Evolutionary conservation across 2,797 vertebrate species (phyloP).

Genomic region (Natrix natrix): DNA sequence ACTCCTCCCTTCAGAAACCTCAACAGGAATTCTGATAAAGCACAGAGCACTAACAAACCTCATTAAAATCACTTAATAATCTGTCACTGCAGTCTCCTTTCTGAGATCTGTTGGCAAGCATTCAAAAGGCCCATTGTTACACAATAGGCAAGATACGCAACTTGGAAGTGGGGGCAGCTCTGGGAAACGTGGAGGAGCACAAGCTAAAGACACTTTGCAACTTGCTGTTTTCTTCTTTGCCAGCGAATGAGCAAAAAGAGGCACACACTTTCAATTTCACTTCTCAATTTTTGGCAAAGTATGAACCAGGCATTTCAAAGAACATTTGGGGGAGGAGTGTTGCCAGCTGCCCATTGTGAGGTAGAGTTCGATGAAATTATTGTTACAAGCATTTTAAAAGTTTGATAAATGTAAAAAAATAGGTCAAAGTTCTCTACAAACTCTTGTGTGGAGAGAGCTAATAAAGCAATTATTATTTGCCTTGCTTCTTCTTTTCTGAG

Average conservation of each 20-base stretch:
- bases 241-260: neutral
- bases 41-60: neutral
- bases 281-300: neutral
- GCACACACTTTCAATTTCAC: constrained; percentile 3
- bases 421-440: neutral
- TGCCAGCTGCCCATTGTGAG: neutral
- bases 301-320: neutral
- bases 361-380: neutral
- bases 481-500: constrained; percentile 29
- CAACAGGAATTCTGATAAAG: constrained; percentile 17
- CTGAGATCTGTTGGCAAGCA: neutral
- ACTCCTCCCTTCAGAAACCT: neutral
- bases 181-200: neutral
- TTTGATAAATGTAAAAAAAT: neutral
- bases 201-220: rapidly evolving
- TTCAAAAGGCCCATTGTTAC: constrained; percentile 22
- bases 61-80: constrained; percentile 15
- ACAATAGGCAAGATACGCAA: neutral
- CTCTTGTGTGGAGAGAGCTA: neutral
- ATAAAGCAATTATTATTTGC: neutral
- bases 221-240: neutral
- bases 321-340: neutral
- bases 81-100: neutral
- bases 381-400: neutral
- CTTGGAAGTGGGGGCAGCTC: neutral